Evolutionary conservation across 1,140 invertebrate species (phyloP), one percentile per base, ranked within the genome.

Genomic region (Drosophila burlai): DNA sequence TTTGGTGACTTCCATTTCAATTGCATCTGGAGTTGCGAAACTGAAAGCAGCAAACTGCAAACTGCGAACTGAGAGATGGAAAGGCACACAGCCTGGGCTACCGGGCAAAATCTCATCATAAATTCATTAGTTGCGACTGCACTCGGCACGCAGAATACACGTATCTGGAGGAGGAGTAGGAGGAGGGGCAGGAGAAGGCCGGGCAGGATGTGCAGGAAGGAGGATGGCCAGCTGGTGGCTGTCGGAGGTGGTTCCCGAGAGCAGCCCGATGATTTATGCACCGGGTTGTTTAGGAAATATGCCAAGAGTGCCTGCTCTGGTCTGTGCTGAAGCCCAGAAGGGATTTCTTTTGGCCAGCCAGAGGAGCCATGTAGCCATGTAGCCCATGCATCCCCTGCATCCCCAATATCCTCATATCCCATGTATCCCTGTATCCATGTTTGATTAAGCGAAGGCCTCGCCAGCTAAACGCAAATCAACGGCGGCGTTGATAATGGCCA

Each of bases 221-320:
- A 63, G 68, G 50, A 40, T 50, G 61, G 63, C 72, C 82, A 80
- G 83, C 80, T 86, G 83, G 65, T 87, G 57, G 77, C 78, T 89
- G 84, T 89, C 67, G 85, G 75, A 90, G 85, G 85, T 76, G 85
- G 64, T 52, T n/a, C 38, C 54, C 59, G 67, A 61, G 77, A 65
- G 55, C 80, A 64, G 69, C 58, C 63, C 81, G 69, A 89, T 89
- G 85, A 89, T 89, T 89, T 89, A 89, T 89, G 85, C 81, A 69
- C 63, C 83, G 81, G 81, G 85, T 85, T 90, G 85, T 89, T 89
- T 89, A 90, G 85, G 84, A 89, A 90, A 90, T 90, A 90, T 89
- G 85, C 79, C 84, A 89, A 89, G 68, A 64, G 54, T 61, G 66
- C 66, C 42, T 15, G 67, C 31, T n/a, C n/a, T 49, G 21, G 62